Base-by-base conservation (phyloP, 2,888 invertebrate species). In the Lepetodrilus schrolli region DNA sequence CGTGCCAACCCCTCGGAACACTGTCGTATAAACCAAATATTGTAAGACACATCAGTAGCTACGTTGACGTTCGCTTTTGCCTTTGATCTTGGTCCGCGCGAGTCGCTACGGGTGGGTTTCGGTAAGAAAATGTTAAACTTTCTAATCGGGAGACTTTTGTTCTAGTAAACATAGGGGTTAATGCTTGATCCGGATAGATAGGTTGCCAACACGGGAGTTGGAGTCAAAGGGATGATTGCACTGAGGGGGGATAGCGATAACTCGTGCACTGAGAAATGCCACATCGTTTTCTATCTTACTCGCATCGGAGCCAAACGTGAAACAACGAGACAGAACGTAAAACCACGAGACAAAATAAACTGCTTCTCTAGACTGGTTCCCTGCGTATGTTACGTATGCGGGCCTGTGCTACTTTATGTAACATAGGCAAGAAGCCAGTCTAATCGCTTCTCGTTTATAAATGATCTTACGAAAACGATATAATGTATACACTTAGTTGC, bases 81-180 rank as follows among this genome's bases (percentile, higher is more conserved):
- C 77, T 79, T 79, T 79, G 79, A 79, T 75, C 72, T 74, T n/a
- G 17, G 65, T 47, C 38, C 43, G 26, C 73, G n/a, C n/a, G 68
- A 50, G 65, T 48, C 47, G 23, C 49, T 70, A 36, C 74, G 74
- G 74, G 77, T 70, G 77, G 70, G 72, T 72, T 73, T 34, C 37
- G 38, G 65, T 48, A 69, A 49, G 74, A 66, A 65, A 26, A 68
- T 37, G 50, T 23, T 74, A 76, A 79, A 76, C 79, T 77, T 73
- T 73, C 72, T 77, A 77, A 79, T 79, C 76, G 76, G 71, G 66
- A 66, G 76, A 75, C 74, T 79, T 74, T 71, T 73, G 74, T 71
- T 73, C 71, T 68, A 47, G 49, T 72, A 79, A 79, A 79, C 79
- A 77, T 50, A 23, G 66, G 77, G 74, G 74, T 79, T 77, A 79